Conservation (phyloP, 2,797 vertebrate species). For the Pangasius macronema region DNA sequence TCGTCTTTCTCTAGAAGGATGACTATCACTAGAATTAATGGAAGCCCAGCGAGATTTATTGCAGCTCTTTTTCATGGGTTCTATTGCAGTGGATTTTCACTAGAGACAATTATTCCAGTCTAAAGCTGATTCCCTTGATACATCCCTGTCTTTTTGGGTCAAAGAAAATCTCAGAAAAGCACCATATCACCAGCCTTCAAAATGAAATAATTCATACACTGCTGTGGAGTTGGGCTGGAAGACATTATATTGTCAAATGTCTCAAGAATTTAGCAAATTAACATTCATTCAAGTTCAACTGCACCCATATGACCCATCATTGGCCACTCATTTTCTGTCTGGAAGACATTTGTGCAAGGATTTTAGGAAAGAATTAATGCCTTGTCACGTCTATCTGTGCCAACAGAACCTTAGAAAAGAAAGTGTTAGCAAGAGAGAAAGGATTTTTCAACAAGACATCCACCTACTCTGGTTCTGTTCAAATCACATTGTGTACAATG, state of each 20-base stretch:
- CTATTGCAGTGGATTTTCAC: background rate
- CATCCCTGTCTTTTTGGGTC: background rate
- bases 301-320: background rate
- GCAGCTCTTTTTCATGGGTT: background rate
- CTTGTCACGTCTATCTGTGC: background rate
- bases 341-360: background rate
- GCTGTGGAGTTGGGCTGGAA: background rate
- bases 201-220: background rate
- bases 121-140: slow-evolving; percentile 3
- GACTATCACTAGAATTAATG: slow-evolving; percentile 18
- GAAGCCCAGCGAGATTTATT: background rate
- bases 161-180: background rate
- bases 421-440: background rate
- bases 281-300: background rate
- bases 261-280: background rate
- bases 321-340: background rate
- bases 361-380: background rate
- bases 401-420: background rate
- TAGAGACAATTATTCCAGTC: background rate
- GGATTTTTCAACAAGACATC: background rate
- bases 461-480: background rate
- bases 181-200: background rate
- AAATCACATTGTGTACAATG: background rate
- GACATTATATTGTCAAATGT: background rate
- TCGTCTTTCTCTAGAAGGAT: slow-evolving; percentile 1